Base-by-base conservation (phyloP, 2,888 invertebrate genomes). In the Agonopterix heracliana region DNA sequence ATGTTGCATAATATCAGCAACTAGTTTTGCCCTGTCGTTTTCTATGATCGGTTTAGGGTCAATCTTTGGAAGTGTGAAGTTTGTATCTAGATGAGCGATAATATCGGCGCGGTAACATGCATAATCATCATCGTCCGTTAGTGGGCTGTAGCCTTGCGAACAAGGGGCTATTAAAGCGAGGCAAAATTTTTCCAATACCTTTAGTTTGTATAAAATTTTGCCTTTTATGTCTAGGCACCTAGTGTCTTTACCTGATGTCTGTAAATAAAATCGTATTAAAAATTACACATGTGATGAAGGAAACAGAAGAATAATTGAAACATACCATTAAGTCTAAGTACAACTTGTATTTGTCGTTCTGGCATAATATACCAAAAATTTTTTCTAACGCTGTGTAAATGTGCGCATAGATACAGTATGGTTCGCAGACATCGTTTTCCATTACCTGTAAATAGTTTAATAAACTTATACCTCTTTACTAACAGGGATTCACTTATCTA, bases 301-400 rank as follows among this genome's bases (percentile, higher is more conserved):
- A 43, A 26, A 41, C 12, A 41, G 9, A 38, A 9, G 9, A 38
- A 12, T 41, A 5, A 46, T 14, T 10, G 2, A 17, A 38, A 49
- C 54, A 47, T 51, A 88, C 88, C 77, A 88, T 61, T 51, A 83
- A 57, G 56, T 75, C 72, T 49, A 88, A 68, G 61, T 86, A 88
- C 35, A 78, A 64, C 50, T 71, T 81, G 50, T 87, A 88, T 56
- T 82, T 85, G 8, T 70, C 72, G 55, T 87, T 87, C 67, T 87
- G 83, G 49, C 79, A 78, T 44, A 88, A 62, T 12, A 71, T 69
- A 14, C 61, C 81, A 65, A 81, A 84, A 65, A 88, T 87, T 68
- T 85, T 85, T 57, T 79, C 87, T 46, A 88, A 56, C n/a, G 85
- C 84, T 13, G 88, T 88, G 52, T 81, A 82, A 51, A 88, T 85